Base-by-base conservation (phyloP, 2,113 vertebrate genomes). In the Pedetes capensis region DNA sequence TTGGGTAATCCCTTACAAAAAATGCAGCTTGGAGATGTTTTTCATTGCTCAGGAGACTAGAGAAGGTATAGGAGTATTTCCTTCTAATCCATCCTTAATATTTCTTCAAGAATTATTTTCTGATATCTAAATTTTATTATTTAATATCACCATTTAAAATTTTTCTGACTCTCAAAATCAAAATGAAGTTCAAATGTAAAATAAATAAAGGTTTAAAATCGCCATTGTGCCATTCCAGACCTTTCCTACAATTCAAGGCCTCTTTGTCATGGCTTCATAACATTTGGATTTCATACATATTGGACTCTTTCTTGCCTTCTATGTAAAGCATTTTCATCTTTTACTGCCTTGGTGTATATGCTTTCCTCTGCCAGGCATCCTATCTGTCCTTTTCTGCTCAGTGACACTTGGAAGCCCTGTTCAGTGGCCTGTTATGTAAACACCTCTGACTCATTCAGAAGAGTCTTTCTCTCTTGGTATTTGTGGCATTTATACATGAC, bases 151-250 rank as follows among this genome's bases (percentile, higher is more conserved):
- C 47, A 49, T 47, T 83, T 74, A 61, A 71, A 72, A 76, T 42
- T 86, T 23, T 88, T 64, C 51, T 68, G 66, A 80, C 5, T 89
- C 4, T 72, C 2, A 86, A 79, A 85, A 66, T 81, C 49, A 78
- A 96, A 89, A 66, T 76, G 81, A 83, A 57, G 22, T 75, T 88
- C 82, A 69, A 69, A 75, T 49, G 34, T 14, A 72, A 82, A 42
- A 16, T 37, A 47, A 55, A 93, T 47, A 34, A 44, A 91, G 14
- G 5, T 72, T 80, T 29, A 34, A 57, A 69, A 29, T 32, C 25
- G 7, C 71, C 51, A 80, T 17, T 47, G 6, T 82, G 25, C 25
- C 39, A 34, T 53, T 82, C 3, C 13, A 55, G 37, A 63, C 4
- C 1, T 18, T 72, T 83, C 16, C 39, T 3, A 82, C 4, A 13